phyloP scores from a whole-genome alignment of 2,888 invertebrate species.

The Mesoligia furuncula region DNA sequence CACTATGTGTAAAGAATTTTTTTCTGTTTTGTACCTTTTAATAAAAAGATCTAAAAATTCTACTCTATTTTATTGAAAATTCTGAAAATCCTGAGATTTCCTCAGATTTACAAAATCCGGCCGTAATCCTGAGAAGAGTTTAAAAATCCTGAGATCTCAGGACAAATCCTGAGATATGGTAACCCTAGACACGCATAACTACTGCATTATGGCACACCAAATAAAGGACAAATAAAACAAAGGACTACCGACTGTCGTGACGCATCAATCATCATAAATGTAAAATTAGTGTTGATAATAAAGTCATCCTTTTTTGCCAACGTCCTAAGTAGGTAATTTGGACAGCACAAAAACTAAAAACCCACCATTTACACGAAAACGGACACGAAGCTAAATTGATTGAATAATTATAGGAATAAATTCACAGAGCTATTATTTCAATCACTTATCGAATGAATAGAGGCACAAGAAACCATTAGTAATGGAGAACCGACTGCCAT shows the following conservation, averaged over 20 bases:
- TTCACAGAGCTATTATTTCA: conserved; percentile 49
- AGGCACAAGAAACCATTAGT: conserved; percentile 61
- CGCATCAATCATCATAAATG: conserved; percentile 7
- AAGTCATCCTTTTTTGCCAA: conserved; percentile 40
- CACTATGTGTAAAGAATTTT: too few species aligned
- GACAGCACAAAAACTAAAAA: conserved; percentile 31
- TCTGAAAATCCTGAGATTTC: too few species aligned
- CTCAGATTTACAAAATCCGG: too few species aligned
- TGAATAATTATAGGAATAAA: conserved; percentile 49
- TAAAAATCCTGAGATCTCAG: too few species aligned
- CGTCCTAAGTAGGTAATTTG: conserved; percentile 34
- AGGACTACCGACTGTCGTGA: neutral
- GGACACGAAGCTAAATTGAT: conserved; percentile 20
- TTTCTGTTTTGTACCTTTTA: too few species aligned
- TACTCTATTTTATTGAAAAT: too few species aligned
- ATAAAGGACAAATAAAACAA: neutral
- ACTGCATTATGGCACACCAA: neutral
- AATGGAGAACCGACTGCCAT: conserved; percentile 53
- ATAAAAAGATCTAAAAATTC: too few species aligned
- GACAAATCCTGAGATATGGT: too few species aligned
- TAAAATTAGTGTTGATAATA: conserved; percentile 17
- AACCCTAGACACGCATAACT: too few species aligned
- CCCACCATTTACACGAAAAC: conserved; percentile 16
- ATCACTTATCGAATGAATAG: conserved; percentile 50
- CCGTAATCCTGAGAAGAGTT: too few species aligned